These are phyloP conservation scores for Tetranychus truncatus DNA, from an alignment of 2,888 invertebrate species.

Conservation along the genomic window DNA sequence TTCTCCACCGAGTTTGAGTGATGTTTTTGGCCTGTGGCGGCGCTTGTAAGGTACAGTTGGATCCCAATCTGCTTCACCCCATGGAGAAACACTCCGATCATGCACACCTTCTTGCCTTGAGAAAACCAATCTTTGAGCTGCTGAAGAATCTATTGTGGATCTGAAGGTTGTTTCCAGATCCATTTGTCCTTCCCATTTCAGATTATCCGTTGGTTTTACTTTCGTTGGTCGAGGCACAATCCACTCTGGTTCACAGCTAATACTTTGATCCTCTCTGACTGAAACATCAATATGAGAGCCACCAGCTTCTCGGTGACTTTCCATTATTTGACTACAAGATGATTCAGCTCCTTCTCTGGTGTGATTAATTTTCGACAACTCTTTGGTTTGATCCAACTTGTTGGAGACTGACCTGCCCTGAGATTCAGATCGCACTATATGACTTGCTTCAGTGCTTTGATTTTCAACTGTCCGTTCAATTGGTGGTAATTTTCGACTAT, in stretches of 20 bases:
- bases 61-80: not conserved
- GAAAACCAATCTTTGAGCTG: not conserved
- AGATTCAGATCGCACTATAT: not conserved
- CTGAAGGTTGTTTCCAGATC: conserved; percentile 23
- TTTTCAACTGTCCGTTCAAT: not conserved
- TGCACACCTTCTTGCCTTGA: not conserved
- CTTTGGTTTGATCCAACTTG: conserved; percentile 8
- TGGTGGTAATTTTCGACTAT: not conserved
- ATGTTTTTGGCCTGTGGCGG: conserved; percentile 22
- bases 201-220: conserved; percentile 21
- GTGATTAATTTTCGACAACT: not conserved
- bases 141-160: conserved; percentile 10
- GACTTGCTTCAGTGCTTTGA: not conserved
- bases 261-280: conserved; percentile 6
- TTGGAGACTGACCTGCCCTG: not conserved
- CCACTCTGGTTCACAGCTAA: conserved; percentile 15
- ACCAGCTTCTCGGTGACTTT: not conserved
- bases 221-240: conserved; percentile 20
- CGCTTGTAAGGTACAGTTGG: not conserved
- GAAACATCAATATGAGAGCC: not conserved
- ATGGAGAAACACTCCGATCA: not conserved
- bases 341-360: not conserved
- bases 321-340: not conserved
- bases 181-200: conserved; percentile 23
- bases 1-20: conserved; percentile 23